phyloP scores from a whole-genome alignment of 2,797 vertebrate genomes.

The Mormyrops attenuatus region DNA sequence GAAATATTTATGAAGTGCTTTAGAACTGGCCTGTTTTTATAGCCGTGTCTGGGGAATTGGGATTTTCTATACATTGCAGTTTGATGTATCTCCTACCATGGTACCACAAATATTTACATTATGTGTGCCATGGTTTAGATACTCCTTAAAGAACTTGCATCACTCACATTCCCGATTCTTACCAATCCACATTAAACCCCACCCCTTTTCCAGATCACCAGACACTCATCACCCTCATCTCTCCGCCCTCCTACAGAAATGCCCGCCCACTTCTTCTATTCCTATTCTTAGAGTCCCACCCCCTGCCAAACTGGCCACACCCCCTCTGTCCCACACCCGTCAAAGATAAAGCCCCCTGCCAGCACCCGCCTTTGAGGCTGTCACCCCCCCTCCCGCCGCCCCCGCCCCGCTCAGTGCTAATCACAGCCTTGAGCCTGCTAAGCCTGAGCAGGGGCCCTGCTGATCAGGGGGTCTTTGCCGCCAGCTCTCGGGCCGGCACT shows the following conservation, averaged over 20 bases:
- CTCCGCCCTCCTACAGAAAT: not conserved
- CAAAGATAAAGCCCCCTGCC: not conserved
- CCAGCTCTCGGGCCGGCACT: conserved; percentile 2
- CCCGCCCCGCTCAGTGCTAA: not conserved
- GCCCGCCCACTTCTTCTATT: not conserved
- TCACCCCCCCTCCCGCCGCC: not conserved
- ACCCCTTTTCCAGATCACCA: not conserved
- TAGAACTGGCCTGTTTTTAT: not conserved
- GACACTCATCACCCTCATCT: not conserved
- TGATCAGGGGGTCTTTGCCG: conserved; percentile 14
- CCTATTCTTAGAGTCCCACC: conserved; percentile 1
- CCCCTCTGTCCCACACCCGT: not conserved
- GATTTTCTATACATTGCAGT: conserved; percentile 2
- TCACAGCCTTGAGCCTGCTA: conserved; percentile 7
- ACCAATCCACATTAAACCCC: not conserved
- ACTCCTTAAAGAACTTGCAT: not conserved
- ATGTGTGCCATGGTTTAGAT: not conserved
- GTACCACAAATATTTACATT: conserved; percentile 5
- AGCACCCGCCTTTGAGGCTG: not conserved
- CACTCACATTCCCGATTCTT: not conserved
- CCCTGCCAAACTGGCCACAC: not conserved
- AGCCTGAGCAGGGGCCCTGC: conserved; percentile 8
- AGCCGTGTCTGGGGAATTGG: not conserved
- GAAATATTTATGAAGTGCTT: not conserved
- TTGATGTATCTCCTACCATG: not conserved